Evolutionary conservation across 2,888 invertebrate species (phyloP), one percentile per base, ranked within the genome.

Genomic region (Allacma fusca): DNA sequence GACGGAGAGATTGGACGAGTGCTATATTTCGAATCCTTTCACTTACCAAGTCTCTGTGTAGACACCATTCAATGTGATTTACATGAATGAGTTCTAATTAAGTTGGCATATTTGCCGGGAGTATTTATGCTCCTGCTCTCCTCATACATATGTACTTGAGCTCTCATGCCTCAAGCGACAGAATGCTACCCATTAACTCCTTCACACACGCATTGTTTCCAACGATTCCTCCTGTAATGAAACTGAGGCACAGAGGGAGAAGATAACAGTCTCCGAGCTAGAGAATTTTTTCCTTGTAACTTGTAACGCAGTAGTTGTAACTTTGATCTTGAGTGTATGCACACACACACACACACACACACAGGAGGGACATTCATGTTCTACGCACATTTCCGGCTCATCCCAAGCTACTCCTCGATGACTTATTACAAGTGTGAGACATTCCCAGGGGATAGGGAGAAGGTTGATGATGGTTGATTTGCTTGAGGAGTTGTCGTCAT

Each of bases 51-150:
- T 50, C 50, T 50, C 50, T 50, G 4, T 50, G 50, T 50, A 50
- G 50, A 19, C 16, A 50, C 50, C 50, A 2, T 16, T 50, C 50
- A 50, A 16, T 5, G 50, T 50, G 16, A 50, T 50, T 50, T 50
- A 50, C 50, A 50, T 50, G 50, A 50, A 50, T 50, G 50, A 50
- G 50, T 50, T 50, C 9, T 50, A 50, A 50, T 50, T 50, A 50
- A 50, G 5, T 50, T 12, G 50, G n/a, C n/a, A 12, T 50, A 50
- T 50, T 50, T 50, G 50, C 50, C 19, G 19, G 50, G 1, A 50
- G 50, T 50, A 5, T 50, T 50, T 50, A 50, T 50, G 19, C 9
- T 50, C 19, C 2, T 50, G 34, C 34, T n/a, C 4, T 34, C 34
- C 50, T 50, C 2, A 16, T 19, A 2, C 16, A 4, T 50, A 16